Percentiles rank a stretch among this genome's conserved stretches.
Conservation (phyloP, 2,888 invertebrate species). For the Strigamia crassipes region DNA sequence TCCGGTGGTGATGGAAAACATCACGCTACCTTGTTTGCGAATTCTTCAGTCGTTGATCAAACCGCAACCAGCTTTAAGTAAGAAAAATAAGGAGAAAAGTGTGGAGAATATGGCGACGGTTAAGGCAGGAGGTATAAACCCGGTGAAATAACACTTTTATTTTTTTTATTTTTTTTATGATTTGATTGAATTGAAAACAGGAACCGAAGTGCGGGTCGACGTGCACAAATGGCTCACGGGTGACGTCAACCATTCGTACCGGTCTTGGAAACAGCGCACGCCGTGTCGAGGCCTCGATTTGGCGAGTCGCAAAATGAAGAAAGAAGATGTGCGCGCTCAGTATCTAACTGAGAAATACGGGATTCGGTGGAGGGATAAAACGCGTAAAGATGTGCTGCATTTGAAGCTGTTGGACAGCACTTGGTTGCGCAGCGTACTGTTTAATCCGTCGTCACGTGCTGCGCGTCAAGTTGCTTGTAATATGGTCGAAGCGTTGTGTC, state of each 20-base stretch:
- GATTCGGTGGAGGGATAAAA: conserved; percentile 67
- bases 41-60: conserved; percentile 81
- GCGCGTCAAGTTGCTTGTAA: conserved; percentile 88
- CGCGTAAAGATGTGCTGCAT: conserved; percentile 61
- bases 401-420: conserved; percentile 71
- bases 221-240: conserved; percentile 75
- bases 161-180: neutral
- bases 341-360: conserved; percentile 78
- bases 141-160: neutral
- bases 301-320: conserved; percentile 52
- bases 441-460: conserved; percentile 86
- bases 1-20: conserved; percentile 85
- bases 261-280: conserved; percentile 72
- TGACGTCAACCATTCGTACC: conserved; percentile 71
- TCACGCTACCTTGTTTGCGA: conserved; percentile 89
- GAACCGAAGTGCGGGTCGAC: conserved; percentile 71
- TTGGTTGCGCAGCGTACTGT: conserved; percentile 90
- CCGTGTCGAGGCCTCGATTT: conserved; percentile 57
- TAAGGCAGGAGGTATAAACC: conserved; percentile 50
- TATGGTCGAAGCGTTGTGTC: conserved; percentile 82
- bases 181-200: conserved; percentile 50
- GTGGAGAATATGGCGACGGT: conserved; percentile 52
- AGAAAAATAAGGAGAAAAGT: conserved; percentile 53
- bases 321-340: conserved; percentile 60
- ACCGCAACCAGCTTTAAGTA: conserved; percentile 55